Conservation (phyloP, 1,140 invertebrate genomes). For the Pseudachorutes palmiensis region DNA sequence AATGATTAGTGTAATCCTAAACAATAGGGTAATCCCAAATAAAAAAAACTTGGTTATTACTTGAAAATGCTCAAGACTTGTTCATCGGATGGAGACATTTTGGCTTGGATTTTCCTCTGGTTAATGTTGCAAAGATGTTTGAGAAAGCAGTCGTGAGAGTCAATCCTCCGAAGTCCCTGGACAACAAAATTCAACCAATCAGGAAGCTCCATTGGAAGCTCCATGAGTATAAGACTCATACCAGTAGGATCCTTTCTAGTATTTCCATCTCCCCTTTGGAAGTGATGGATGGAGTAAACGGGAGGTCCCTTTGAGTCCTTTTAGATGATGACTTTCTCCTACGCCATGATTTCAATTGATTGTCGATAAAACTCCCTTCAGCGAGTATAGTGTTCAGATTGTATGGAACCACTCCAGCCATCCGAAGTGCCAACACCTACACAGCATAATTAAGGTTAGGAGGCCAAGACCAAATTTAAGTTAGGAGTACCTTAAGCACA, state of each 20-base stretch:
- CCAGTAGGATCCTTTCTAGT: background rate
- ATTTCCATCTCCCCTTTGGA: background rate
- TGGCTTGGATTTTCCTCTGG: constrained; percentile 28
- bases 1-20: background rate
- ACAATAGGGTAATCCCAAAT: background rate
- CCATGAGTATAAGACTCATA: too few relatives aligned
- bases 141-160: constrained; percentile 35
- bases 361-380: constrained; percentile 10
- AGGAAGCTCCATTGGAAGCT: background rate
- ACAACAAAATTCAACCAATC: background rate
- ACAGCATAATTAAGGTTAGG: background rate
- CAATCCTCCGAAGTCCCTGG: constrained; percentile 32
- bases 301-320: constrained; percentile 21
- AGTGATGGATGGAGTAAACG: constrained; percentile 18
- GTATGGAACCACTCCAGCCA: constrained; percentile 32
- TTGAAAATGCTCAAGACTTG: constrained; percentile 21
- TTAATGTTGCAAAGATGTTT: constrained; percentile 34
- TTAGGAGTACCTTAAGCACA: constrained; percentile 35
- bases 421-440: constrained; percentile 30
- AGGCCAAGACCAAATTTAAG: too few relatives aligned
- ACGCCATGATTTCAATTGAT: constrained; percentile 1
- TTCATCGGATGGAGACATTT: constrained; percentile 15
- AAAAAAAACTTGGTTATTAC: background rate
- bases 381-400: constrained; percentile 29
- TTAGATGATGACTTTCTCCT: background rate